phyloP scores from a whole-genome alignment of 2,113 vertebrate species.

The Ctenodactylus gundi region DNA sequence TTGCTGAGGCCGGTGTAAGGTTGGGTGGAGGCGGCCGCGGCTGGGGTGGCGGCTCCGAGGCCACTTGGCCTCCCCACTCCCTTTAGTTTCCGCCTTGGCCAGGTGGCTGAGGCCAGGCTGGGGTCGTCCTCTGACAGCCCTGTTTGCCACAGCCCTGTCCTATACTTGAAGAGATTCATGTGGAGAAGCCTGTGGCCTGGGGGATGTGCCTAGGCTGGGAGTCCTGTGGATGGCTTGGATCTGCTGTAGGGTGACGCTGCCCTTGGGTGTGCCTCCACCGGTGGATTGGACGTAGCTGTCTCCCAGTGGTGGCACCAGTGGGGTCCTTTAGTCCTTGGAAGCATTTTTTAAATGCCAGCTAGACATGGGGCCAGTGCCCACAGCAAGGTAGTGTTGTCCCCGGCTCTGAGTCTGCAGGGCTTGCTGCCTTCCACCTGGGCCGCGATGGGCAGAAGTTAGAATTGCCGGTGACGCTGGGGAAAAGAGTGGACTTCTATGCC shows the following conservation, averaged over 20 bases:
- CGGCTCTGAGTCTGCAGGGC: not conserved
- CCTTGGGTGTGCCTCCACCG: not conserved
- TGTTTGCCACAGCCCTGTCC: not conserved
- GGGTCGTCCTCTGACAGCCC: not conserved
- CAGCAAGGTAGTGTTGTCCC: not conserved
- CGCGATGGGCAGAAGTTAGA: not conserved
- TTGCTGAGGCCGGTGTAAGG: not conserved
- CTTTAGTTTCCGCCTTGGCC: not conserved
- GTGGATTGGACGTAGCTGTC: not conserved
- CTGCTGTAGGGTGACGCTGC: not conserved
- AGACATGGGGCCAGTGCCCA: not conserved
- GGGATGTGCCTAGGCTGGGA: not conserved
- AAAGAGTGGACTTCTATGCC: not conserved
- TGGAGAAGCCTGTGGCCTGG: not conserved
- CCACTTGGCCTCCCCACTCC: not conserved
- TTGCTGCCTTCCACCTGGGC: not conserved
- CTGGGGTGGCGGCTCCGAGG: not conserved
- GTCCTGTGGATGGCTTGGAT: not conserved
- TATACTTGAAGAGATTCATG: not conserved
- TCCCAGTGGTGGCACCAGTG: not conserved
- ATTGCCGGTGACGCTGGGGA: not conserved
- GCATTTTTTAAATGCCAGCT: not conserved
- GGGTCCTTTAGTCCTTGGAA: not conserved
- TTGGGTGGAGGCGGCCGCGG: conserved; percentile 16
- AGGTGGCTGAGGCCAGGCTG: not conserved